phyloP scores from a whole-genome alignment of 1,140 invertebrate species.

The Gryon sp. region DNA sequence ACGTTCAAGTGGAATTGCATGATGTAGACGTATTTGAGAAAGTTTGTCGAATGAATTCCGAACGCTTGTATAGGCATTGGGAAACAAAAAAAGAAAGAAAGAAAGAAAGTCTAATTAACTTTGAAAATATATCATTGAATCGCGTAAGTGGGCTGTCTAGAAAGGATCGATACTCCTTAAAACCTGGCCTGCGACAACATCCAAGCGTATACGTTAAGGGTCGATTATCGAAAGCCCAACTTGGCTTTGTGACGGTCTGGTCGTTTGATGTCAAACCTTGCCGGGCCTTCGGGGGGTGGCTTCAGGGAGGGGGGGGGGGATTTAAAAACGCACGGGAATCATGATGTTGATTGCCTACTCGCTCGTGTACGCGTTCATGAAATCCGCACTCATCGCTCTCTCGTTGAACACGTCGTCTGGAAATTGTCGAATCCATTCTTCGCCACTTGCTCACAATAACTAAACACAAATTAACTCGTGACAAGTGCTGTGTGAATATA shows the following conservation, averaged over 20 bases:
- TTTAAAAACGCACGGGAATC: conserved; percentile 48
- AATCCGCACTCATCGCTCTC: conserved; percentile 49
- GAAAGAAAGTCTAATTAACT: conserved; percentile 58
- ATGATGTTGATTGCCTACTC: conserved; percentile 55
- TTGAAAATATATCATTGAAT: conserved; percentile 48
- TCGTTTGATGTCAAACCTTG: conserved; percentile 58
- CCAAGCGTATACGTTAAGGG: conserved; percentile 50
- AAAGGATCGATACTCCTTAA: conserved; percentile 51
- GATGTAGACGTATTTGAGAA: conserved; percentile 34
- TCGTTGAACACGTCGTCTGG: conserved; percentile 60
- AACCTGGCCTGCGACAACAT: conserved; percentile 50
- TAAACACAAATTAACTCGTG: conserved; percentile 36
- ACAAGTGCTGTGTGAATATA: conserved; percentile 34
- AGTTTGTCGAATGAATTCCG: conserved; percentile 25
- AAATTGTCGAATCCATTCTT: conserved; percentile 51
- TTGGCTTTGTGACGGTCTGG: conserved; percentile 55
- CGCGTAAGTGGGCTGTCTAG: conserved; percentile 40
- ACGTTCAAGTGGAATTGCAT: conserved; percentile 13
- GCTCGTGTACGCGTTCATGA: conserved; percentile 51
- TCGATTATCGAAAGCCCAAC: conserved; percentile 54
- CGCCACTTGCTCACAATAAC: conserved; percentile 34
- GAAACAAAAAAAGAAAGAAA: too few species aligned
- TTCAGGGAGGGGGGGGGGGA: too few species aligned
- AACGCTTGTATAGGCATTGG: too few species aligned
- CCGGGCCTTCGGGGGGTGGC: conserved; percentile 51